Percentiles rank a stretch among this genome's conserved stretches.
Evolutionary conservation across 1,140 invertebrate genomes (phyloP).

Genomic region (Halictus rubicundus): DNA sequence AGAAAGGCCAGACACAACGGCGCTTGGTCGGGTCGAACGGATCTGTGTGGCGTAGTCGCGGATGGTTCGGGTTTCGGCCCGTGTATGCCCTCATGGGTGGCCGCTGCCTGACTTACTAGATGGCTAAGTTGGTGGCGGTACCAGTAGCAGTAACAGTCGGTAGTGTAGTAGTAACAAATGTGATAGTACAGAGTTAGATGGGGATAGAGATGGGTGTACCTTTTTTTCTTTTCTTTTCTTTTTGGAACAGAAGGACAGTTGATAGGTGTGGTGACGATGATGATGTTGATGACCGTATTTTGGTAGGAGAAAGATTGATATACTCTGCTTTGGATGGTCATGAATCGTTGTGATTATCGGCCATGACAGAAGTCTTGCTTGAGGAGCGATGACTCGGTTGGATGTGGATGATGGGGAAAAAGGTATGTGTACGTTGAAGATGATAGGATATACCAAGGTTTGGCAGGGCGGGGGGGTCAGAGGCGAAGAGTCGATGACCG

Average conservation of each 20-base stretch:
- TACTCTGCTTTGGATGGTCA: neutral
- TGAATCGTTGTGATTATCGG: neutral
- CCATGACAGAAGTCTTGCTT: too few relatives aligned
- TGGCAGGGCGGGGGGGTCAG: constrained; percentile 9
- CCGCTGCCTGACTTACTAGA: constrained; percentile 76
- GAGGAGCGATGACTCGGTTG: too few relatives aligned
- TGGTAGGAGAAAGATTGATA: neutral
- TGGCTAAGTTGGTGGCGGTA: constrained; percentile 72
- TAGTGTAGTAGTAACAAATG: constrained; percentile 60
- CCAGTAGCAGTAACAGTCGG: constrained; percentile 72
- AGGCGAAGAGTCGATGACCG: constrained; percentile 50
- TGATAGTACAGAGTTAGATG: constrained; percentile 42
- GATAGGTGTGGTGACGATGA: neutral
- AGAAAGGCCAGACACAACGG: constrained; percentile 79
- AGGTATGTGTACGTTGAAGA: too few relatives aligned
- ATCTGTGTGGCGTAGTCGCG: constrained; percentile 76
- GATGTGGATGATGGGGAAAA: too few relatives aligned
- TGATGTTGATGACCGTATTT: neutral
- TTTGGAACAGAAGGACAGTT: neutral
- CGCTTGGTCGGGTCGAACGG: constrained; percentile 77
- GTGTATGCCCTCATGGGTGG: constrained; percentile 74
- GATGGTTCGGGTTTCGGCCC: constrained; percentile 75
- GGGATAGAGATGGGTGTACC: constrained; percentile 1
- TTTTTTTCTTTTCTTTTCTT: too few relatives aligned
- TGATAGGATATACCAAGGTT: neutral